phyloP scores from a whole-genome alignment of 2,113 vertebrate genomes.

The Ceyx melanurus region DNA sequence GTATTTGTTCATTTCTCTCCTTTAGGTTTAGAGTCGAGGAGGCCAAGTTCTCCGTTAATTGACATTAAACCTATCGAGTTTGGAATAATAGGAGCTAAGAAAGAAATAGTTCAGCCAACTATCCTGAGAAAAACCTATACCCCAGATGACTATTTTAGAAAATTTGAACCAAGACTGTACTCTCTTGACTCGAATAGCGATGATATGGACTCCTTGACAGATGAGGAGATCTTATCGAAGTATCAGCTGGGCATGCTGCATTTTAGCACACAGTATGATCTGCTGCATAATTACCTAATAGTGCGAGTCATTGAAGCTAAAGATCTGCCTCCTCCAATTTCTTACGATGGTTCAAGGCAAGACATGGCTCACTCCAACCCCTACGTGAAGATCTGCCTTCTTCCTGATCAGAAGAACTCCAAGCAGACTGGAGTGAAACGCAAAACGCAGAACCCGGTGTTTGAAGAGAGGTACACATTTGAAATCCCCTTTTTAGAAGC shows the following conservation, averaged over 20 bases:
- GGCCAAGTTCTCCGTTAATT: slow-evolving; percentile 84
- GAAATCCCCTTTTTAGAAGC: slow-evolving; percentile 89
- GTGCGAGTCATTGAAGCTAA: slow-evolving; percentile 88
- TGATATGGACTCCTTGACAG: slow-evolving; percentile 86
- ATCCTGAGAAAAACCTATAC: slow-evolving; percentile 80
- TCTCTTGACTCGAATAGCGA: slow-evolving; percentile 79
- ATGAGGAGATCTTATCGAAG: slow-evolving; percentile 86
- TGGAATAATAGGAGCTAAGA: slow-evolving; percentile 83
- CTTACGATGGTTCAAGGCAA: slow-evolving; percentile 80
- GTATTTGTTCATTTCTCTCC: not conserved
- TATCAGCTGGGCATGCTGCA: slow-evolving; percentile 91
- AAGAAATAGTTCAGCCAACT: slow-evolving; percentile 85
- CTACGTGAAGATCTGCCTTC: slow-evolving; percentile 89
- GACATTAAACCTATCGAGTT: slow-evolving; percentile 89
- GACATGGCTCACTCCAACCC: slow-evolving; percentile 90
- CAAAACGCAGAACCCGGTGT: slow-evolving; percentile 89
- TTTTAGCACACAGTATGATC: slow-evolving; percentile 89
- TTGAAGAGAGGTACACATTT: slow-evolving; percentile 91
- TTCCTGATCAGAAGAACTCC: slow-evolving; percentile 92
- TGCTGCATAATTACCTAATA: slow-evolving; percentile 83
- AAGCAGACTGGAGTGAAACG: slow-evolving; percentile 90
- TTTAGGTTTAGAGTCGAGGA: slow-evolving; percentile 80
- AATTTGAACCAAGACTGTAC: slow-evolving; percentile 87
- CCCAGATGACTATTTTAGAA: slow-evolving; percentile 84
- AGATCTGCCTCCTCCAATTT: slow-evolving; percentile 84